Conservation (phyloP, 2,113 vertebrate species). For the Pelecanus crispus region DNA sequence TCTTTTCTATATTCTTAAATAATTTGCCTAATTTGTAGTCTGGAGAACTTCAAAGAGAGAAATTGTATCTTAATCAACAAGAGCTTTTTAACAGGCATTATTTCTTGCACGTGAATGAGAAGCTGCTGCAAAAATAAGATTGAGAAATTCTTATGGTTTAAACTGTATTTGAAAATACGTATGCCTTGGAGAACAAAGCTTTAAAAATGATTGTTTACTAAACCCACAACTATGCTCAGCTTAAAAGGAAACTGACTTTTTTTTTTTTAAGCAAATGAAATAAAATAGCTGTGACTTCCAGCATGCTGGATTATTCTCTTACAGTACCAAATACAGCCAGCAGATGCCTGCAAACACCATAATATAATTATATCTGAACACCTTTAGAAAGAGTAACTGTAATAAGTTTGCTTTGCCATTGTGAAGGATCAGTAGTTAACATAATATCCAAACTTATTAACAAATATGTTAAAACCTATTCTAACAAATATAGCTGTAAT, state of each 20-base stretch:
- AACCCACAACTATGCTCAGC: background rate
- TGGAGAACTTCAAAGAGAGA: background rate
- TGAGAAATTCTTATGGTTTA: background rate
- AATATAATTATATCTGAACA: conserved; percentile 23
- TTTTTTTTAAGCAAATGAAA: background rate
- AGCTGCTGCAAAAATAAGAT: background rate
- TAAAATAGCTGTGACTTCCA: background rate
- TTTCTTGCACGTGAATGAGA: background rate
- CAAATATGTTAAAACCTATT: background rate
- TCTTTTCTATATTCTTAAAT: background rate
- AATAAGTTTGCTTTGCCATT: background rate
- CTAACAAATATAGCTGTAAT: background rate
- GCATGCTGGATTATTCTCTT: background rate
- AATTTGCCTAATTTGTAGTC: background rate
- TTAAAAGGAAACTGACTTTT: background rate
- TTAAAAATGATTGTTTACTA: background rate
- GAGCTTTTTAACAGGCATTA: background rate
- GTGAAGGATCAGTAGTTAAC: background rate
- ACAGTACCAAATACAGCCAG: conserved; percentile 70
- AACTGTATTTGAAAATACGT: background rate
- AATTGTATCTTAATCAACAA: background rate
- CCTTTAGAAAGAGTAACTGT: background rate
- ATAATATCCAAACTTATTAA: background rate
- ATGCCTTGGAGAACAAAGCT: background rate
- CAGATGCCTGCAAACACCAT: conserved; percentile 86